phyloP scores from a whole-genome alignment of 2,797 vertebrate species.

The Squalus acanthias region DNA sequence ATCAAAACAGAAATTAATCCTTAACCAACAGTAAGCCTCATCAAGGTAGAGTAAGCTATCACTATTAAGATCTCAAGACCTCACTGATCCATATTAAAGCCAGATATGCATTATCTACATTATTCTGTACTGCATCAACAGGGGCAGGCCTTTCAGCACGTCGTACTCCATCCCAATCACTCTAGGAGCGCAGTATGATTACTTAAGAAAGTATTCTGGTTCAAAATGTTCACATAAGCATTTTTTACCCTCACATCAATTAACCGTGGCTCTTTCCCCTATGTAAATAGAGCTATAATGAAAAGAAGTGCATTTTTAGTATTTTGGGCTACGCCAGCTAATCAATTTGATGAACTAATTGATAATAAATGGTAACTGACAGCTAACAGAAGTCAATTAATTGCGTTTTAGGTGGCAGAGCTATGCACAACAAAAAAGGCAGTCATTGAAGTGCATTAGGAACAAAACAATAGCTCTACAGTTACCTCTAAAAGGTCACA shows the following conservation, averaged over 20 bases:
- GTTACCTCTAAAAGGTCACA: slow-evolving; percentile 22
- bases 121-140: not conserved
- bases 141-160: not conserved
- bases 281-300: slow-evolving; percentile 71
- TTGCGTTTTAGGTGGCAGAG: slow-evolving; percentile 71
- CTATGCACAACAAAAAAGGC: slow-evolving; percentile 52
- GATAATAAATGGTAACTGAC: slow-evolving; percentile 79
- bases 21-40: not conserved
- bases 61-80: not conserved
- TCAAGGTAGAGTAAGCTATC: not conserved
- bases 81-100: not conserved
- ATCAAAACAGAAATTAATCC: slow-evolving; percentile 1
- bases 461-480: slow-evolving; percentile 24
- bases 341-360: slow-evolving; percentile 74
- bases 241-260: slow-evolving; percentile 69
- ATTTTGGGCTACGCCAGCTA: slow-evolving; percentile 66
- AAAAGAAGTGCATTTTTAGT: slow-evolving; percentile 66
- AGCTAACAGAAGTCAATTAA: slow-evolving; percentile 76
- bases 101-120: not conserved
- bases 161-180: not conserved
- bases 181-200: not conserved
- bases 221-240: slow-evolving; percentile 51
- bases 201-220: not conserved
- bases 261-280: slow-evolving; percentile 65
- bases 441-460: slow-evolving; percentile 6